Evolutionary conservation across 1,140 invertebrate genomes (phyloP).

Genomic region (Trachymyrmex septentrionalis): DNA sequence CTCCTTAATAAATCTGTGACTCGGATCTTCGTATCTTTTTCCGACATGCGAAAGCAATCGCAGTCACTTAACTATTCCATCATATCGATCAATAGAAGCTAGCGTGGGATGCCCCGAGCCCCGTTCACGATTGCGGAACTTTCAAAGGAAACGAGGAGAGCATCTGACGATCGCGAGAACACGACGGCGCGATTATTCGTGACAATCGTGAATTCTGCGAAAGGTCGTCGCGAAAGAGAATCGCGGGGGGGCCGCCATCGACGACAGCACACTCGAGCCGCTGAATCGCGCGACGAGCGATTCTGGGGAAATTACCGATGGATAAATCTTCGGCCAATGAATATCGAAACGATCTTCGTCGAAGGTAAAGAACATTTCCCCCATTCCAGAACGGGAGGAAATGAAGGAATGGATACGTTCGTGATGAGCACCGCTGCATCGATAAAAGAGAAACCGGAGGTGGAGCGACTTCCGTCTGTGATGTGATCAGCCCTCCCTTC

Average conservation of each 20-base stretch:
- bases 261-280: conserved; percentile 31
- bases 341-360: conserved; percentile 42
- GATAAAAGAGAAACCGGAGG: conserved; percentile 48
- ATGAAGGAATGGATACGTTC: not conserved
- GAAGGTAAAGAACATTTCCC: not conserved
- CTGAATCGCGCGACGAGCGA: conserved; percentile 13
- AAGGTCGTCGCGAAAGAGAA: not conserved
- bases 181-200: conserved; percentile 16
- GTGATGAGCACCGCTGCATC: conserved; percentile 35
- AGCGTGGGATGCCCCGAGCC: not conserved
- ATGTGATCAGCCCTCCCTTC: conserved; percentile 39
- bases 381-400: not conserved
- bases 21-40: no score
- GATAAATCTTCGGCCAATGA: conserved; percentile 54
- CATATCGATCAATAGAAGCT: not conserved
- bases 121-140: conserved; percentile 34
- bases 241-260: not conserved
- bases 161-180: not conserved
- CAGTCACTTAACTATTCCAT: conserved; percentile 27
- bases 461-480: conserved; percentile 21
- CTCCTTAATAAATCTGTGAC: not conserved
- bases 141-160: conserved; percentile 2
- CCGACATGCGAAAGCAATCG: not conserved
- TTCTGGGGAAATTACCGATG: conserved; percentile 15
- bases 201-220: conserved; percentile 29